Base-by-base conservation (phyloP, 1,140 invertebrate genomes). In the Rhagoletis pomonella region DNA sequence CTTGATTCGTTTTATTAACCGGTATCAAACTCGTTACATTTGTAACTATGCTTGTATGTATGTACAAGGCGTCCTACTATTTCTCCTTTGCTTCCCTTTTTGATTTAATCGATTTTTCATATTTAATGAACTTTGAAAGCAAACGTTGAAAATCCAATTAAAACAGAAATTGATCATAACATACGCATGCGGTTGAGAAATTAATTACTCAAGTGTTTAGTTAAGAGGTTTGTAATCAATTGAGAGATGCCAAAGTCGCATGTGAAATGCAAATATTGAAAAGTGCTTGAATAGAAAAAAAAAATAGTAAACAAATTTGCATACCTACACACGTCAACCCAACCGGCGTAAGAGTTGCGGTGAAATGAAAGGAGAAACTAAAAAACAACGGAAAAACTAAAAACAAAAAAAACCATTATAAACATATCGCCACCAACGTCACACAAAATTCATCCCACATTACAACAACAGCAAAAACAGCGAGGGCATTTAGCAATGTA, bases 381-480 rank as follows among this genome's bases (percentile, higher is more conserved):
- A 81, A n/a, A n/a, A n/a, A n/a, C n/a, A n/a, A n/a, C n/a, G n/a
- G n/a, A n/a, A n/a, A n/a, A n/a, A n/a, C 47, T 12, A 50, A 81
- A 55, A 73, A n/a, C n/a, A n/a, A n/a, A n/a, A n/a, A n/a, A n/a
- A n/a, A n/a, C n/a, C n/a, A 73, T 73, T 47, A 42, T 73, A 42
- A 47, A 10, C 67, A 73, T 17, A 73, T 29, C 29, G 29, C 29
- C 5, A 4, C 5, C 3, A 62, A 4, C 60, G 17, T 17, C 60
- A 62, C 60, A 62, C 17, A n/a, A 73, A 73, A 44, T 44, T 81
- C 50, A 81, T 81, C 73, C 73, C 73, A 81, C 73, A 81, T n/a
- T n/a, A 14, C 19, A 55, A 6, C 47, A 50, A 17, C 50, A 19
- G 50, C 47, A n/a, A n/a, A n/a, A n/a, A n/a, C n/a, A n/a, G n/a